Base-by-base conservation (phyloP, 2,113 vertebrate species). In the Protobothrops mucrosquamatus region DNA sequence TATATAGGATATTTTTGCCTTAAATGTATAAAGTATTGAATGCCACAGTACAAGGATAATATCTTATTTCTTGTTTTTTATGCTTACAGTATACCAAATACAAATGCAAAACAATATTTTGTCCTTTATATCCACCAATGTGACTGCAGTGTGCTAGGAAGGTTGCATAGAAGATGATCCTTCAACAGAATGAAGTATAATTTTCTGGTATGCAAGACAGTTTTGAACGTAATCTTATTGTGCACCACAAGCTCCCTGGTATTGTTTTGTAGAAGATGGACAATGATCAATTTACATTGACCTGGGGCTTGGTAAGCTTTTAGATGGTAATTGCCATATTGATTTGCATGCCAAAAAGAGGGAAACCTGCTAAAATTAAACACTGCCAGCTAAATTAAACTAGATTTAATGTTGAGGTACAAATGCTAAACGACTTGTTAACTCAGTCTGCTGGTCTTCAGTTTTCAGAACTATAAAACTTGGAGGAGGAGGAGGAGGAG, bases 251-350 rank as follows among this genome's bases (percentile, higher is more conserved):
- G 98, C 98, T 98, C 98, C 98, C 97, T 96, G 97, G 98, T 98
- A 97, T 98, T 98, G 97, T 98, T 98, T 98, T 98, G 98, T 98
- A 97, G 97, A 98, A 98, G 98, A 98, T 97, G 97, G 98, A 98
- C 98, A 98, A 98, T 98, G 98, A 98, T 98, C 98, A 98, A 98
- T 98, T 98, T 98, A 98, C 98, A 98, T 98, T 98, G 98, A 98
- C 97, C 98, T 97, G 97, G 97, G 98, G 98, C 98, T 98, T 97
- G 97, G 97, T 95, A 94, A 98, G 98, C 98, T 98, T 98, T 98
- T 98, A 98, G 97, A 98, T 98, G 97, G 98, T 98, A 98, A 98
- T 98, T 98, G 98, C 98, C 97, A 98, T 98, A 98, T 98, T 98
- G 98, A 98, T 98, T 98, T 98, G 98, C 97, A 98, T 98, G 98